A percentile compares a stretch with the other conserved stretches of the same genome.
These are phyloP conservation scores for Xylota segnis DNA, from an alignment of 2,888 invertebrate species.

Conservation along the genomic window DNA sequence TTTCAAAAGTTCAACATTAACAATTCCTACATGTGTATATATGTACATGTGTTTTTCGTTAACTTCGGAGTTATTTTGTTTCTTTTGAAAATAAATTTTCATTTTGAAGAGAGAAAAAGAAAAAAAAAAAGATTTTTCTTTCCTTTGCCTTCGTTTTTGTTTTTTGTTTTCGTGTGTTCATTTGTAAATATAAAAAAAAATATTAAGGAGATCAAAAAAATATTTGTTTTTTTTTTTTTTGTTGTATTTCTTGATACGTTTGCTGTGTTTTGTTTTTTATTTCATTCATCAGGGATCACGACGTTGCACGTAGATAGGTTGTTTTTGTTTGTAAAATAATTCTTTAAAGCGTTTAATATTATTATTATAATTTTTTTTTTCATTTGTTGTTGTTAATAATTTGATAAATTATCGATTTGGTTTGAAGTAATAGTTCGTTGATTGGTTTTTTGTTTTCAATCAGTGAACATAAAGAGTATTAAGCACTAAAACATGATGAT, in stretches of 20 bases:
- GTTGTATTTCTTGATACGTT: slow-evolving; percentile 72
- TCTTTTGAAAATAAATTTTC: slow-evolving; percentile 59
- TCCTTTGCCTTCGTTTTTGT: slow-evolving; percentile 61
- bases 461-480: slow-evolving; percentile 96
- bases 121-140: slow-evolving; percentile 73
- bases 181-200: slow-evolving; percentile 78
- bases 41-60: slow-evolving; percentile 44
- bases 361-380: slow-evolving; percentile 75
- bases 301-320: slow-evolving; percentile 65
- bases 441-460: slow-evolving; percentile 85
- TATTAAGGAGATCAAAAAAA: slow-evolving; percentile 78
- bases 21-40: not conserved
- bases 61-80: slow-evolving; percentile 60
- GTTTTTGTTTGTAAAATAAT: slow-evolving; percentile 71
- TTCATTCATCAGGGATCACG: slow-evolving; percentile 67
- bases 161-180: slow-evolving; percentile 73
- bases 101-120: slow-evolving; percentile 76
- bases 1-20: not conserved
- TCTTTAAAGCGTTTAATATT: slow-evolving; percentile 77
- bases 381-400: slow-evolving; percentile 75
- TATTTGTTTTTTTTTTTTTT: slow-evolving; percentile 75
- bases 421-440: slow-evolving; percentile 80
- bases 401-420: slow-evolving; percentile 77
- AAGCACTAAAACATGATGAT: slow-evolving; percentile 98
- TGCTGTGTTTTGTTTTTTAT: slow-evolving; percentile 68